Base-by-base conservation (phyloP, 53 echinoderm and acorn worm species). In the Actinopyga echinites region DNA sequence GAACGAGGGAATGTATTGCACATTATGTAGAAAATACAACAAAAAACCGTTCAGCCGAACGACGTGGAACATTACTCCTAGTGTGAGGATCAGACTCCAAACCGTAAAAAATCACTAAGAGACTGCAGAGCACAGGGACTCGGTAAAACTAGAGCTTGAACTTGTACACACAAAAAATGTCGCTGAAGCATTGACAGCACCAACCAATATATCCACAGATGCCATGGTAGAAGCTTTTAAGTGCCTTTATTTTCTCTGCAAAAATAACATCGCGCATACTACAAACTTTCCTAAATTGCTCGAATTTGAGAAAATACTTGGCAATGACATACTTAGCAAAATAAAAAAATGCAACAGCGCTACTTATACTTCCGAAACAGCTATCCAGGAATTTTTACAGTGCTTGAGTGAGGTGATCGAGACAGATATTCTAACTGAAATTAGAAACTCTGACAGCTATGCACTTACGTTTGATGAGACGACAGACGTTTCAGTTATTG, bases 401-500 rank as follows among this genome's bases (percentile, higher is more conserved):
- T 85, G 79, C 29, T 30, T 82, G 19, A 82, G 73, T 69, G 87
- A 87, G 56, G 57, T 87, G 8, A 82, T 87, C 17, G 82, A 87
- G 56, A 69, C 37, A n/a, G 82, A 87, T 26, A 82, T 82, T 69
- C 34, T 87, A 31, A 17, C 21, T 43, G 44, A 68, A 23, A 37
- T 68, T 52, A 85, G 66, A 58, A 58, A 58, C 3, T 5, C 5
- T 24, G 71, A 71, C 71, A 71, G 42, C 38, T 71, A 12, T 19
- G 8, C 77, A 6, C 49, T 85, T 5, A 85, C 82, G 90, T 82
- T 90, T 74, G 90, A 90, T 74, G 90, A 90, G 35, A 86, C 90
- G 0, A 90, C 90, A 11, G 86, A 90, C n/a, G 7, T 52, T 1
- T 75, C 45, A n/a, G 75, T 65, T 1, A 64, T 83, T 5, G 90